These are phyloP conservation scores for Bibio marci DNA, from an alignment of 2,888 invertebrate species.

Conservation along the genomic window DNA sequence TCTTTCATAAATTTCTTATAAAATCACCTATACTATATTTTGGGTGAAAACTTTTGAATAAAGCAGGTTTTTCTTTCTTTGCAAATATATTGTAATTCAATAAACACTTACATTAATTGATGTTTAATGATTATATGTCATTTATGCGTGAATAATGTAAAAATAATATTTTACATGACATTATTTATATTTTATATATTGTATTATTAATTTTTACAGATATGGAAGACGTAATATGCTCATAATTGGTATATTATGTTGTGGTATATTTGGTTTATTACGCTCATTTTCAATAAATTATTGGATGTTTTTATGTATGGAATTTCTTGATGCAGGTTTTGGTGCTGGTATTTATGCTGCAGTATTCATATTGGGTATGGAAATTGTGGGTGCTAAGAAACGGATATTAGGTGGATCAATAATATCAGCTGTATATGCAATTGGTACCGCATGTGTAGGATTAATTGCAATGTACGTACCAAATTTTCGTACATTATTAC, in stretches of 20 bases:
- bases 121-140: no score
- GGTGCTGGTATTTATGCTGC: constrained; percentile 55
- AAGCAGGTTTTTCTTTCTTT: no score
- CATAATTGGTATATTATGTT: constrained; percentile 33
- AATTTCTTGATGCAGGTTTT: constrained; percentile 51
- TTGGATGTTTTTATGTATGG: constrained; percentile 37
- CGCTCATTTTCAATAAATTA: constrained; percentile 53
- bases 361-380: constrained; percentile 59
- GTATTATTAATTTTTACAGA: constrained; percentile 18
- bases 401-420: constrained; percentile 55
- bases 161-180: neutral
- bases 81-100: neutral
- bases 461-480: constrained; percentile 45
- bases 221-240: constrained; percentile 44
- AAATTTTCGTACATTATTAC: constrained; percentile 50
- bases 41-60: neutral
- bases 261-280: constrained; percentile 45
- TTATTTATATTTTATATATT: constrained; percentile 3
- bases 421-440: constrained; percentile 49
- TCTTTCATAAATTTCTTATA: no score
- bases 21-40: neutral
- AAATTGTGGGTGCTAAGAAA: constrained; percentile 56
- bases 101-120: no score
- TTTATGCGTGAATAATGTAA: no score
- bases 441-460: constrained; percentile 50